Percentiles rank a stretch among this genome's conserved stretches.
These are phyloP conservation scores for Eulemur macaco DNA, from an alignment of 2,113 vertebrate genomes.

Conservation along the genomic window DNA sequence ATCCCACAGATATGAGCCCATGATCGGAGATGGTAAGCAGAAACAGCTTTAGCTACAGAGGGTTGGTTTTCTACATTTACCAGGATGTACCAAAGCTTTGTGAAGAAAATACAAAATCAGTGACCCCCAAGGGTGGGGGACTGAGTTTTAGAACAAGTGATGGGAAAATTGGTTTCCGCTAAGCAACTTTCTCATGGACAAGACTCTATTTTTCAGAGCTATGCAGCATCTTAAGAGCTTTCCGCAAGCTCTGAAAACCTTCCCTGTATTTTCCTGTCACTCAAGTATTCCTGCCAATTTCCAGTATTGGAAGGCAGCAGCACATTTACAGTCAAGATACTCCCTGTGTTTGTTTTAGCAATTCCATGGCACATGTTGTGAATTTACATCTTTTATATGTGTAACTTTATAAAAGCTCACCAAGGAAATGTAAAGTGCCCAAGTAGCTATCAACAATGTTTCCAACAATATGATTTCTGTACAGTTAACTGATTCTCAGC, in stretches of 20 bases:
- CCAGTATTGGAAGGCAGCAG: background rate
- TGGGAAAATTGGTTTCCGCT: background rate
- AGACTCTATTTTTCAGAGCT: background rate
- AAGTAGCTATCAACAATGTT: slow-evolving; percentile 14
- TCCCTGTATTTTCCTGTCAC: slow-evolving; percentile 45
- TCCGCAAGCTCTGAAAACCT: background rate
- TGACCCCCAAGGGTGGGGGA: background rate
- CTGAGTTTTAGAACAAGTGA: background rate
- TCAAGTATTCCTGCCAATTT: slow-evolving; percentile 28
- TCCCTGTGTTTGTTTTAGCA: background rate
- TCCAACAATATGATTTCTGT: slow-evolving; percentile 2
- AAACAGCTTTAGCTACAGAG: background rate
- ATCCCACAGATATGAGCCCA: background rate
- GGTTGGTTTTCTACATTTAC: background rate
- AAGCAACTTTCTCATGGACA: background rate
- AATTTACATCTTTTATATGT: slow-evolving; percentile 13
- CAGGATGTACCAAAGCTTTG: background rate
- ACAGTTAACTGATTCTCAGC: background rate
- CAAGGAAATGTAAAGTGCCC: background rate
- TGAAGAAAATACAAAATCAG: background rate
- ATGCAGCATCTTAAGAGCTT: background rate
- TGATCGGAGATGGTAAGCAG: background rate
- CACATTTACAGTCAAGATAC: background rate
- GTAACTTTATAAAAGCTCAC: slow-evolving; percentile 37
- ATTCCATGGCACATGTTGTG: background rate